phyloP scores from a whole-genome alignment of 1,140 invertebrate genomes.

The Zaprionus davidi region DNA sequence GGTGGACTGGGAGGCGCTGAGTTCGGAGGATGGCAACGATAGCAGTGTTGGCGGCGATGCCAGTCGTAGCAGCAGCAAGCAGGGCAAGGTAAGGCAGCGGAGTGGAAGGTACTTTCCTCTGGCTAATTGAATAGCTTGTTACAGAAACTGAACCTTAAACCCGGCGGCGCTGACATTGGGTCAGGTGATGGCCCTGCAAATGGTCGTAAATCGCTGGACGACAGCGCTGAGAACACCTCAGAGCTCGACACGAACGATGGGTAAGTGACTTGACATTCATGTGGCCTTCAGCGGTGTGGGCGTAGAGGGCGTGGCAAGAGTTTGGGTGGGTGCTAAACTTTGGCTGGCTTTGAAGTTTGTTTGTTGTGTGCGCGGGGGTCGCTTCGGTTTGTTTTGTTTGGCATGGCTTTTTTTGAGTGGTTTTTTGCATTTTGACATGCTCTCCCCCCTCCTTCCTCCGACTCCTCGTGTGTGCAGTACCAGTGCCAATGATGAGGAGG shows the following conservation, averaged over 20 bases:
- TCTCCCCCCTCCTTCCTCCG: not conserved
- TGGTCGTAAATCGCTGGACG: slow-evolving; percentile 68
- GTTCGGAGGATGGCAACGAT: slow-evolving; percentile 62
- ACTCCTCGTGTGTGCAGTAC: slow-evolving; percentile 42
- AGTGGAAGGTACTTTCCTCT: no score
- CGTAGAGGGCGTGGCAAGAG: no score
- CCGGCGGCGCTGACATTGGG: slow-evolving; percentile 18
- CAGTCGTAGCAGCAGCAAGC: slow-evolving; percentile 41
- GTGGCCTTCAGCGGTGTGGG: slow-evolving; percentile 32
- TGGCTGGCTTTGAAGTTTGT: slow-evolving; percentile 6
- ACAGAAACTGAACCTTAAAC: slow-evolving; percentile 70
- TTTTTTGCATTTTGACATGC: slow-evolving; percentile 72
- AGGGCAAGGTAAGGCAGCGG: slow-evolving; percentile 45
- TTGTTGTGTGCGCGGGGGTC: not conserved
- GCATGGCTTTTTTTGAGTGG: slow-evolving; percentile 70
- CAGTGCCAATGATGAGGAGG: slow-evolving; percentile 73
- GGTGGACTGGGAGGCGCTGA: slow-evolving; percentile 88
- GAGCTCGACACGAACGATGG: slow-evolving; percentile 77
- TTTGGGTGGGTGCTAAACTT: slow-evolving; percentile 14
- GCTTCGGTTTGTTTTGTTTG: slow-evolving; percentile 36
- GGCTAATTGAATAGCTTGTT: slow-evolving; percentile 34
- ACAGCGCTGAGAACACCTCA: slow-evolving; percentile 80
- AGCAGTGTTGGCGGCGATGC: slow-evolving; percentile 47
- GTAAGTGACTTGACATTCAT: slow-evolving; percentile 62
- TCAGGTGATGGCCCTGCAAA: slow-evolving; percentile 35